Conservation (phyloP, 2,888 invertebrate species). For the Lepetodrilus schrolli region DNA sequence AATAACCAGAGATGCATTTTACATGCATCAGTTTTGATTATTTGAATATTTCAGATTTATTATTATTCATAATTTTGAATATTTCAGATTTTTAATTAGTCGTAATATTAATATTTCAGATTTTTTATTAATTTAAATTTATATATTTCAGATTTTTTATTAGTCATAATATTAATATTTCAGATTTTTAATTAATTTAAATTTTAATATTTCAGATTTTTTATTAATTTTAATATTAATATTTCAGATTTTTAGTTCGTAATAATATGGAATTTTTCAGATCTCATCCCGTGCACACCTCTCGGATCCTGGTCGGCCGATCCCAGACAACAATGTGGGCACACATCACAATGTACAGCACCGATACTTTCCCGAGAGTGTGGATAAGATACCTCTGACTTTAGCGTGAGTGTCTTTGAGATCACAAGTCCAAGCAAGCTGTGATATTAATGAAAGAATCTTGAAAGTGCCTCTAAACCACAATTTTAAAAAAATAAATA, state of each 20-base stretch:
- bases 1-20: too few relatives aligned
- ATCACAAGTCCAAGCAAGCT: too few relatives aligned
- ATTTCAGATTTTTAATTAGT: too few relatives aligned
- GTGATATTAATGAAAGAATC: too few relatives aligned
- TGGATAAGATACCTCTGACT: conserved; percentile 86
- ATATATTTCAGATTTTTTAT: not conserved
- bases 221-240: not conserved
- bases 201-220: not conserved
- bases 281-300: conserved; percentile 52
- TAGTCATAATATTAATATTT: not conserved
- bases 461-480: too few relatives aligned
- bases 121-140: too few relatives aligned
- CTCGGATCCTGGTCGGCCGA: conserved; percentile 80
- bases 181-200: not conserved
- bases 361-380: conserved; percentile 86
- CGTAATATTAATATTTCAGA: too few relatives aligned
- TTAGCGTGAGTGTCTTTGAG: conserved; percentile 88
- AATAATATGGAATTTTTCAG: conserved; percentile 22
- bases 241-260: not conserved
- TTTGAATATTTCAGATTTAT: too few relatives aligned
- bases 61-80: too few relatives aligned
- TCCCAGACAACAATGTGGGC: conserved; percentile 84
- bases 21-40: too few relatives aligned
- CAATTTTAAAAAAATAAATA: too few relatives aligned
- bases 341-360: conserved; percentile 83